These are phyloP conservation scores for Antheraea assamensis DNA, from an alignment of 2,888 invertebrate genomes.

Conservation along the genomic window DNA sequence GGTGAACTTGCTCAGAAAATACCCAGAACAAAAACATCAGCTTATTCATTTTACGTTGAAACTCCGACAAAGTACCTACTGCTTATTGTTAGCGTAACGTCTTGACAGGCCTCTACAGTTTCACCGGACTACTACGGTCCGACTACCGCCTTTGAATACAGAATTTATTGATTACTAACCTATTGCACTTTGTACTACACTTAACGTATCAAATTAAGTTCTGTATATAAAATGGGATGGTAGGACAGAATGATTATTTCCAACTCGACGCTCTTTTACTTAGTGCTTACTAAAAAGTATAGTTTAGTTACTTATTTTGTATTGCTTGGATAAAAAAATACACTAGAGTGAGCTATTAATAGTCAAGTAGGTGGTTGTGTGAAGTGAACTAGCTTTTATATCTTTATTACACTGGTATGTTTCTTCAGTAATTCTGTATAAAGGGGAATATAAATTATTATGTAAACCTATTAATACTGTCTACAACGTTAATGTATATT, in stretches of 20 bases:
- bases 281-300: too few relatives aligned
- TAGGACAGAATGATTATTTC: too few relatives aligned
- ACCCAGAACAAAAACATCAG: background rate
- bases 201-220: too few relatives aligned
- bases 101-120: background rate
- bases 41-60: background rate
- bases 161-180: too few relatives aligned
- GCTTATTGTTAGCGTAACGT: background rate
- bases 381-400: background rate
- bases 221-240: too few relatives aligned
- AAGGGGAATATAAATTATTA: background rate
- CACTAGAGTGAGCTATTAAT: too few relatives aligned
- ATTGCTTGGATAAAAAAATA: too few relatives aligned
- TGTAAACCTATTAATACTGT: conserved; percentile 1
- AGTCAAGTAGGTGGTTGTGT: background rate
- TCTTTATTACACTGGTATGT: background rate
- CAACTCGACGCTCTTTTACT: too few relatives aligned
- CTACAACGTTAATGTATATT: background rate
- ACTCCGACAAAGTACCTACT: background rate
- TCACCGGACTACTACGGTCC: too few relatives aligned
- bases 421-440: background rate
- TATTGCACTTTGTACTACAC: too few relatives aligned
- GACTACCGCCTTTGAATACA: background rate
- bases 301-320: too few relatives aligned
- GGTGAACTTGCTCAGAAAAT: background rate